Conservation (phyloP, 2,797 vertebrate genomes). For the Bovichtus diacanthus region DNA sequence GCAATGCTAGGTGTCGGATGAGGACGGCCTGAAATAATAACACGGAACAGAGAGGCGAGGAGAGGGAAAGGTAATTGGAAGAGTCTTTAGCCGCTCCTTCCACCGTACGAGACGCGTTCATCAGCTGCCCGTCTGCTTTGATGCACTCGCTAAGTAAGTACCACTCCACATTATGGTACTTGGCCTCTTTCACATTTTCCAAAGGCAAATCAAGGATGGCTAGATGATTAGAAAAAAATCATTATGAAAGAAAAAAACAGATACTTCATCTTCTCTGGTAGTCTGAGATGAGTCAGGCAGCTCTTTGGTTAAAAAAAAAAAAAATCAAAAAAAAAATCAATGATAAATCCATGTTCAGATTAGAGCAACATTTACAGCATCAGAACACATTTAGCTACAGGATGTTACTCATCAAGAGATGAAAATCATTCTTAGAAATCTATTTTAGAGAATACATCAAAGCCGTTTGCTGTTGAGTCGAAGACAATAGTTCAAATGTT, state of each 20-base stretch:
- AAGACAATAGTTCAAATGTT: not conserved
- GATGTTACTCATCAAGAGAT: not conserved
- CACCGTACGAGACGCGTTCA: conserved; percentile 17
- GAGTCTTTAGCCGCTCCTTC: conserved; percentile 5
- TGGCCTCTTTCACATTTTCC: conserved; percentile 52
- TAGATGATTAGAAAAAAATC: conserved; percentile 37
- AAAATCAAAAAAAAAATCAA: too few relatives aligned
- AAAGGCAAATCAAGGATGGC: conserved; percentile 38
- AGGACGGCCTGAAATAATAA: too few relatives aligned
- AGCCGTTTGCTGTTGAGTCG: not conserved
- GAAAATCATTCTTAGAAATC: not conserved
- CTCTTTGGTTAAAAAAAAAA: too few relatives aligned
- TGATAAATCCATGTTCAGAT: not conserved
- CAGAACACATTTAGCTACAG: not conserved
- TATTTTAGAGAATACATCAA: not conserved
- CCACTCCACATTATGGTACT: conserved; percentile 39
- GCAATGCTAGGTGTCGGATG: too few relatives aligned
- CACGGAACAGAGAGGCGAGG: conserved; percentile 36
- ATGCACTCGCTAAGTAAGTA: conserved; percentile 62
- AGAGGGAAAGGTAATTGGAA: conserved; percentile 38
- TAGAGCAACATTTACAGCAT: not conserved
- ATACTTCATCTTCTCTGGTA: not conserved
- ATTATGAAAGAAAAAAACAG: conserved; percentile 3
- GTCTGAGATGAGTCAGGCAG: conserved; percentile 19
- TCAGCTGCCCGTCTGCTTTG: conserved; percentile 57